phyloP scores from a whole-genome alignment of 2,888 invertebrate genomes.

The Apotomis betuletana region DNA sequence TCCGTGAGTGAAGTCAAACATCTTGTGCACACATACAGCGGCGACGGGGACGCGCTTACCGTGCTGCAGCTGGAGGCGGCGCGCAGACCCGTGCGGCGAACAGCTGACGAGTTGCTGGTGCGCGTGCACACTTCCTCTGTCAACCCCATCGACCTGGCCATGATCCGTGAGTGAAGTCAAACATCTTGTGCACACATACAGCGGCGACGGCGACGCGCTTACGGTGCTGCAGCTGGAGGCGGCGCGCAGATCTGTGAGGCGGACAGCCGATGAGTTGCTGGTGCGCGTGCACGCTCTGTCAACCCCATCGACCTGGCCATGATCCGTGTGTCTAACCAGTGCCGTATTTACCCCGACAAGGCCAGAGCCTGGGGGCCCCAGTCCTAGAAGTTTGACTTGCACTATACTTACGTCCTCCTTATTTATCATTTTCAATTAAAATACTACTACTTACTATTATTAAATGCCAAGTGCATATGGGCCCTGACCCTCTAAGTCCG shows the following conservation, averaged over 20 bases:
- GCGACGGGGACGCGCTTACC: constrained; percentile 50
- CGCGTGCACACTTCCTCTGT: constrained; percentile 84
- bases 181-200: too few species aligned
- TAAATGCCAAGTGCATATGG: too few species aligned
- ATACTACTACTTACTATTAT: too few species aligned
- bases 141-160: constrained; percentile 95
- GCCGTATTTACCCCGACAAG: too few species aligned
- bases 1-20: too few species aligned
- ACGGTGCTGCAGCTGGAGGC: constrained; percentile 85
- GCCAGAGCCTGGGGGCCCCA: too few species aligned
- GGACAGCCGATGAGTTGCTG: constrained; percentile 89
- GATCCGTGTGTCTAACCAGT: constrained; percentile 82
- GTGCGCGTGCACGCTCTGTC: constrained; percentile 92
- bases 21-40: too few species aligned
- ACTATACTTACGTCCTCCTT: too few species aligned
- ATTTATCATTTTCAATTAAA: too few species aligned
- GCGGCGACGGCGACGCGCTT: constrained; percentile 85
- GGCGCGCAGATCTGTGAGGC: constrained; percentile 87
- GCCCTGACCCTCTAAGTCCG: too few species aligned
- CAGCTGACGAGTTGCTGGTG: too few species aligned
- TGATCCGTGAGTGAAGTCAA: constrained; percentile 85
- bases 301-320: constrained; percentile 96
- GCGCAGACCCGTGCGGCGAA: constrained; percentile 76
- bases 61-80: constrained; percentile 83
- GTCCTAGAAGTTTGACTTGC: too few species aligned